Conservation (phyloP, 1,140 invertebrate genomes). For the Danaus plexippus region DNA sequence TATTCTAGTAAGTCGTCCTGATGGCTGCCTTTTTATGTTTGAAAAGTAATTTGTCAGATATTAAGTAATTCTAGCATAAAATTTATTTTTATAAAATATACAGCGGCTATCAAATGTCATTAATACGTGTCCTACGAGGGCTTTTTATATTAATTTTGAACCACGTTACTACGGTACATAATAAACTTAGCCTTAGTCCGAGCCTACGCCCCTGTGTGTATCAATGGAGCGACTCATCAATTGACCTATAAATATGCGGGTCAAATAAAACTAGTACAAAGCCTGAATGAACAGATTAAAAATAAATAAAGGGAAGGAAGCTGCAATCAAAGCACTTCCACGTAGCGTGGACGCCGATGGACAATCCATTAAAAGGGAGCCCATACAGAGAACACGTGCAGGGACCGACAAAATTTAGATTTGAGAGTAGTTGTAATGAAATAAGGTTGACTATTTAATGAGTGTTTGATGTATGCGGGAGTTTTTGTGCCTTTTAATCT, state of each 20-base stretch:
- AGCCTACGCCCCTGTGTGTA: background rate
- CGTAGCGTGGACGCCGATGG: slow-evolving; percentile 37
- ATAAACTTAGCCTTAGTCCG: too few species aligned
- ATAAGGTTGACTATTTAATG: slow-evolving; percentile 5
- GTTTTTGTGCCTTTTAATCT: too few species aligned
- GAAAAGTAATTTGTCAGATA: too few species aligned
- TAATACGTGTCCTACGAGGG: too few species aligned
- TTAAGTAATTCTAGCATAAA: too few species aligned
- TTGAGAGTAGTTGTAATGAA: slow-evolving; percentile 1
- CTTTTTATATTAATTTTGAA: too few species aligned
- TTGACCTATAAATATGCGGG: slow-evolving; percentile 40
- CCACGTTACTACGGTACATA: too few species aligned
- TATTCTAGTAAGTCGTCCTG: too few species aligned
- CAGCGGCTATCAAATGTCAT: too few species aligned
- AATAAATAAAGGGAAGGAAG: slow-evolving; percentile 62
- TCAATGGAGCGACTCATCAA: slow-evolving; percentile 12
- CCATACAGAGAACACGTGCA: slow-evolving; percentile 32
- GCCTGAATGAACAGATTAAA: slow-evolving; percentile 49
- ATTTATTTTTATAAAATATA: too few species aligned
- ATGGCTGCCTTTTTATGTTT: too few species aligned
- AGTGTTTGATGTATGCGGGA: background rate
- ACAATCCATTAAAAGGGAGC: slow-evolving; percentile 54
- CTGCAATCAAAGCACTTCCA: slow-evolving; percentile 59
- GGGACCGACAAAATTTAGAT: background rate
- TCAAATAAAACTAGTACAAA: slow-evolving; percentile 37